phyloP scores from a whole-genome alignment of 1,140 invertebrate species.

The Amyelois transitella region DNA sequence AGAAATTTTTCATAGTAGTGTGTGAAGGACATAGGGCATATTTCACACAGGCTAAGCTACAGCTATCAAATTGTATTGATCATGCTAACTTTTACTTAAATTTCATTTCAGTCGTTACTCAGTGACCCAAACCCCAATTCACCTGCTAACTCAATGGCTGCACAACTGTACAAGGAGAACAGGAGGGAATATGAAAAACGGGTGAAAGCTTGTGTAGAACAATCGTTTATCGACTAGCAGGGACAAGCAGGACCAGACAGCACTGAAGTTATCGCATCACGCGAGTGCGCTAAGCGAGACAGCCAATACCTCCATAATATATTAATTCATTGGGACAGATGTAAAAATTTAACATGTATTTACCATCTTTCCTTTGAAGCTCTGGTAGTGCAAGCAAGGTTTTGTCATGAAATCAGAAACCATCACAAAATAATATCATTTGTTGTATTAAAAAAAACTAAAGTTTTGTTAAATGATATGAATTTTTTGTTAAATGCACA shows the following conservation, averaged over 20 bases:
- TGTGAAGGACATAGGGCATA: no score
- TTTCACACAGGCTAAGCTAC: no score
- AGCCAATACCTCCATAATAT: conserved; percentile 36
- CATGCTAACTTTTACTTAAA: neutral
- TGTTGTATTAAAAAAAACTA: neutral
- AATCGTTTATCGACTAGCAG: conserved; percentile 94
- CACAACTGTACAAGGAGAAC: conserved; percentile 96
- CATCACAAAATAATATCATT: neutral
- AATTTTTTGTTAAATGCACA: neutral
- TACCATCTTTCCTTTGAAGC: neutral
- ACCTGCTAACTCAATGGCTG: conserved; percentile 96
- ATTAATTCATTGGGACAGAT: conserved; percentile 57
- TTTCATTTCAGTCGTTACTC: conserved; percentile 88
- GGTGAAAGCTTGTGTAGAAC: conserved; percentile 97
- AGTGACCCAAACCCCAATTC: conserved; percentile 98
- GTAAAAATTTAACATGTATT: conserved; percentile 38
- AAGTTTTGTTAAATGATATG: neutral
- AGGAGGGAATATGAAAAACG: conserved; percentile 96
- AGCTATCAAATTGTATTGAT: no score
- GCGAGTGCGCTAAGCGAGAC: conserved; percentile 30
- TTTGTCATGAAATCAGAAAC: neutral
- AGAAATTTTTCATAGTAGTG: no score
- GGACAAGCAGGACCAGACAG: conserved; percentile 26
- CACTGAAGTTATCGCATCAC: conserved; percentile 31
- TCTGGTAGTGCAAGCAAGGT: neutral